Evolutionary conservation across 2,888 invertebrate species (phyloP).

Genomic region (Julus scandinavius): DNA sequence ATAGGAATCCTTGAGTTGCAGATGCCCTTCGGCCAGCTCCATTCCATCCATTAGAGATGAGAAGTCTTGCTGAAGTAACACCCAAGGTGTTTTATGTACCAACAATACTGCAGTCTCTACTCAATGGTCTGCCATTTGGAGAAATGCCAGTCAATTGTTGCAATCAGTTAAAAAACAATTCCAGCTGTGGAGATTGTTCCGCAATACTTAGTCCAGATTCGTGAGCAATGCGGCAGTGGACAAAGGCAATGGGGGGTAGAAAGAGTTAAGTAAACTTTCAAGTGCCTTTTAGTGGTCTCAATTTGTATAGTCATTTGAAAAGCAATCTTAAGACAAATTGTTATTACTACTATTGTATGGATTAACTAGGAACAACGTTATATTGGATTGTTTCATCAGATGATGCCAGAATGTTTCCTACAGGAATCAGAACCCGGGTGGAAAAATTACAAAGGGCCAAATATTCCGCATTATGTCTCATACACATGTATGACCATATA

Average conservation of each 20-base stretch:
- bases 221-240: not conserved
- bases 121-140: not conserved
- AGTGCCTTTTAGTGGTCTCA: too few species aligned
- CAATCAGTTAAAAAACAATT: conserved; percentile 39
- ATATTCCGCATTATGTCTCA: too few species aligned
- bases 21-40: not conserved
- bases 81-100: not conserved
- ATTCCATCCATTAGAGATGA: not conserved
- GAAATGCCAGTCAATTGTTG: not conserved
- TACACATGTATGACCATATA: too few species aligned
- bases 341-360: too few species aligned
- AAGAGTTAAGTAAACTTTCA: not conserved
- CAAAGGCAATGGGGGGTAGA: not conserved
- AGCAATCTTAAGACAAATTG: too few species aligned
- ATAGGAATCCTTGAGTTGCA: not conserved
- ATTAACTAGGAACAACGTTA: too few species aligned
- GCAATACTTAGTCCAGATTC: not conserved
- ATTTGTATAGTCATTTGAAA: too few species aligned
- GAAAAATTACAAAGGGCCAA: too few species aligned
- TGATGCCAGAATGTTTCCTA: too few species aligned
- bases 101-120: not conserved
- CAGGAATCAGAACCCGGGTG: too few species aligned
- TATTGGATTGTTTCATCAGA: too few species aligned
- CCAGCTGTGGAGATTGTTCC: not conserved
- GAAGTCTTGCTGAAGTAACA: not conserved